Percentiles rank a stretch among this genome's conserved stretches.
Evolutionary conservation across 2,888 invertebrate species (phyloP).

Genomic region (Cybosia mesomella): DNA sequence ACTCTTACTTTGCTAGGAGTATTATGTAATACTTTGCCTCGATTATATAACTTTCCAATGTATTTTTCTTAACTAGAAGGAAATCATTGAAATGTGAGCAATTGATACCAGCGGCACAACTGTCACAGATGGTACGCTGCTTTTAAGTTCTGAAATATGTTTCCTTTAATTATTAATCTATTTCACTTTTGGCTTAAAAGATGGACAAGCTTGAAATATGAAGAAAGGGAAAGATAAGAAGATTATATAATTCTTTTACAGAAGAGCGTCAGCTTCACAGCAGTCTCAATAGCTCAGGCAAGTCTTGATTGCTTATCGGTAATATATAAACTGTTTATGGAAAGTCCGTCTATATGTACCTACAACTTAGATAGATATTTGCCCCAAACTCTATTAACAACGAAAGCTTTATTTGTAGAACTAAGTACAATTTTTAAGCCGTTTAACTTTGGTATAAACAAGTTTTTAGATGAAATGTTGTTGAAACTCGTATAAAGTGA

Average conservation of each 20-base stretch:
- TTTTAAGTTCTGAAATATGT: neutral
- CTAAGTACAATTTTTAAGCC: neutral
- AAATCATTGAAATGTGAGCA: neutral
- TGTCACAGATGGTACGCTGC: neutral
- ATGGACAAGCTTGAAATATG: neutral
- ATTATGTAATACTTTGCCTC: neutral
- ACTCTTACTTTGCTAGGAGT: neutral
- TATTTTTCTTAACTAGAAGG: too few relatives aligned
- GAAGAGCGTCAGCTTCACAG: too few relatives aligned
- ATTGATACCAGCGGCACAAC: neutral
- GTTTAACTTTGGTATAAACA: constrained; percentile 15
- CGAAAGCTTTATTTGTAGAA: neutral
- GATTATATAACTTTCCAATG: neutral
- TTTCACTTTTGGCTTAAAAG: neutral
- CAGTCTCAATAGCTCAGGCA: too few relatives aligned
- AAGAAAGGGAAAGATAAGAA: too few relatives aligned
- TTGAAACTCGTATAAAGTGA: constrained; percentile 18
- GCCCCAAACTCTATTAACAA: neutral
- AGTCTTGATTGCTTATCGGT: too few relatives aligned
- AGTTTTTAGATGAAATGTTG: constrained; percentile 20
- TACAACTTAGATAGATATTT: too few relatives aligned
- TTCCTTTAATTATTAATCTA: neutral
- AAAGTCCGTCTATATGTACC: neutral
- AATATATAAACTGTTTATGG: neutral
- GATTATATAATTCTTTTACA: too few relatives aligned